A percentile compares a stretch with the other conserved stretches of the same genome.
These are phyloP conservation scores for Cataglyphis albicans DNA, from an alignment of 2,888 invertebrate species.

Conservation along the genomic window DNA sequence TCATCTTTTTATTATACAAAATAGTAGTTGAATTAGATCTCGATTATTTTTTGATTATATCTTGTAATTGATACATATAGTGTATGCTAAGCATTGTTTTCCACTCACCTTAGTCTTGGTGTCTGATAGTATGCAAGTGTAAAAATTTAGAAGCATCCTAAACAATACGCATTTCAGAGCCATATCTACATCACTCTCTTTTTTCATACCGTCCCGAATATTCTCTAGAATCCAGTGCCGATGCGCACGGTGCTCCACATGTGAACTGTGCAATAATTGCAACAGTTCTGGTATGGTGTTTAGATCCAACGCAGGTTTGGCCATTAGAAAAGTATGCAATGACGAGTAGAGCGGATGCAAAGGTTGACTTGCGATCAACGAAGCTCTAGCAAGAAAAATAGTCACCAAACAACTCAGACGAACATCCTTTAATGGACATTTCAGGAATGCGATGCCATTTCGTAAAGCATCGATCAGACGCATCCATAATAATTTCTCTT, in stretches of 20 bases:
- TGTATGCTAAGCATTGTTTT: not conserved
- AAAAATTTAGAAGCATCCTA: constrained; percentile 92
- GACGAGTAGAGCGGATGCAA: constrained; percentile 92
- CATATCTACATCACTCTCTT: constrained; percentile 91
- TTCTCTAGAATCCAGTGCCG: constrained; percentile 93
- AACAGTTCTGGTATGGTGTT: constrained; percentile 95
- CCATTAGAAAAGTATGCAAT: constrained; percentile 92
- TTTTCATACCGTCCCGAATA: constrained; percentile 92
- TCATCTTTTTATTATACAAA: not conserved
- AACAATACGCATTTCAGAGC: constrained; percentile 91
- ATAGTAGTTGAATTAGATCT: not conserved
- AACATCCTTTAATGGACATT: constrained; percentile 72
- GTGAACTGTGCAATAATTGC: constrained; percentile 93
- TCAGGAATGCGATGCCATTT: constrained; percentile 87
- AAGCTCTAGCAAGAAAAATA: constrained; percentile 90
- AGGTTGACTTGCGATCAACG: constrained; percentile 91
- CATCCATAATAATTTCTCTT: constrained; percentile 90
- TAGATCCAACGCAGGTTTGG: constrained; percentile 92
- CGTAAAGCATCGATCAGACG: constrained; percentile 90
- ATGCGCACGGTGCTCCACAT: constrained; percentile 90
- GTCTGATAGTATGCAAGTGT: constrained; percentile 89
- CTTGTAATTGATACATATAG: not conserved
- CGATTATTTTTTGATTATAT: not conserved
- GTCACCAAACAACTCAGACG: constrained; percentile 88
- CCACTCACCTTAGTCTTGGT: constrained; percentile 87